Evolutionary conservation across 2,888 invertebrate species (phyloP).

Genomic region (Acrobasis repandana): DNA sequence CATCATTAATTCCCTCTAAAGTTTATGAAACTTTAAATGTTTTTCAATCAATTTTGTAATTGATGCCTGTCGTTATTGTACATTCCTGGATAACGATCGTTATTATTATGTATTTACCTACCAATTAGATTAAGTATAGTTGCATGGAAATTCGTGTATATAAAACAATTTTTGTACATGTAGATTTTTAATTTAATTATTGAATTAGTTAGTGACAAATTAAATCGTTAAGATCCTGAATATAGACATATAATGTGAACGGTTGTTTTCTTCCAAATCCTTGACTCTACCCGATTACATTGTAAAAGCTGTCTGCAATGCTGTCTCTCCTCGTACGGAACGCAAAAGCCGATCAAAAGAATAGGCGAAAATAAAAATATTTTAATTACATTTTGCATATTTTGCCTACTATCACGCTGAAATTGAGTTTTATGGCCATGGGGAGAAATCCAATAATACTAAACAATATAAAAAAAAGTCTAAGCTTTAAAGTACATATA

Average conservation of each 20-base stretch:
- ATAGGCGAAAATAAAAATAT: no score
- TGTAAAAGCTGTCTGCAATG: no score
- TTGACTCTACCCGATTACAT: no score
- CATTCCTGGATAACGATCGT: conserved; percentile 58
- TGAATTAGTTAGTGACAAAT: conserved; percentile 74
- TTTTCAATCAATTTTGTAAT: conserved; percentile 51
- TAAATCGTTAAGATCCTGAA: conserved; percentile 77
- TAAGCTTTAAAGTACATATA: no score
- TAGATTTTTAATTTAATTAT: conserved; percentile 78
- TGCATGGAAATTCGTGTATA: conserved; percentile 77
- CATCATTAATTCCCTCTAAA: conserved; percentile 42
- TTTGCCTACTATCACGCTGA: no score
- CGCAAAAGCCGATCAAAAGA: no score
- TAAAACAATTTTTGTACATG: conserved; percentile 80
- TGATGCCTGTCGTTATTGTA: conserved; percentile 62
- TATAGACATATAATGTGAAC: conserved; percentile 71
- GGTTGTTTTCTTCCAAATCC: conserved; percentile 19
- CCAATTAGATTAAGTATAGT: conserved; percentile 67
- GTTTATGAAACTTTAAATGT: conserved; percentile 48
- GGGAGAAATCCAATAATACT: no score
- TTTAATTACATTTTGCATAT: no score
- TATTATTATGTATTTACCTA: conserved; percentile 60
- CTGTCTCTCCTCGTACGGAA: no score
- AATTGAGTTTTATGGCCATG: no score
- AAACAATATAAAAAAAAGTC: no score